A percentile compares a stretch with the other conserved stretches of the same genome.
phyloP scores from a whole-genome alignment of 2,113 vertebrate species.

The Pseudopodoces humilis region DNA sequence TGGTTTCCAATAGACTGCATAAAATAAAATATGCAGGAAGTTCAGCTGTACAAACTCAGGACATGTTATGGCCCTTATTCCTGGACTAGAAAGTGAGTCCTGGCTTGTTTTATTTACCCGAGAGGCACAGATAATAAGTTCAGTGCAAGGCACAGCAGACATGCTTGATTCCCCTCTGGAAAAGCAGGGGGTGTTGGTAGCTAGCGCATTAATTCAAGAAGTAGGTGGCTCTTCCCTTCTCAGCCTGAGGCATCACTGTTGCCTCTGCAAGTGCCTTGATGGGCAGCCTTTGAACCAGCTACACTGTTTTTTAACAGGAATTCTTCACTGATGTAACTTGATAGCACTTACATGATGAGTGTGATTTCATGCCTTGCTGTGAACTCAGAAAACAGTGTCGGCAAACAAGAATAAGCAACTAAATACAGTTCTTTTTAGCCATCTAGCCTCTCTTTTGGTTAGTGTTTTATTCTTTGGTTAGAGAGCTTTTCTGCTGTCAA shows the following conservation, averaged over 20 bases:
- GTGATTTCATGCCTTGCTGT: not conserved
- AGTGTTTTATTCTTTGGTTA: not conserved
- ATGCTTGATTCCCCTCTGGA: fast-evolving
- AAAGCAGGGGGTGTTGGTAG: not conserved
- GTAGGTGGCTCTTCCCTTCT: not conserved
- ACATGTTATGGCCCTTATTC: not conserved
- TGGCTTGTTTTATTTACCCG: not conserved
- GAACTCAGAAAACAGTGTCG: not conserved
- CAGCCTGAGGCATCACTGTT: not conserved
- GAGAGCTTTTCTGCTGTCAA: not conserved
- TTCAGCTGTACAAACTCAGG: not conserved
- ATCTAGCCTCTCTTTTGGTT: not conserved
- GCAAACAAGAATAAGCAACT: not conserved
- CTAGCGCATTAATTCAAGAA: not conserved
- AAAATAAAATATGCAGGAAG: not conserved
- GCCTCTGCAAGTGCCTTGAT: not conserved
- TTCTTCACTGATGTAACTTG: not conserved
- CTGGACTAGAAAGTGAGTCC: not conserved
- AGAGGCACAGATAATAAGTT: not conserved
- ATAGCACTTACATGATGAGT: not conserved
- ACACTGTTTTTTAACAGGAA: not conserved
- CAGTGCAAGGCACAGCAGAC: not conserved
- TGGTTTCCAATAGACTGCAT: not conserved
- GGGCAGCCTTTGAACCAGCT: not conserved
- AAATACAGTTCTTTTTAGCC: not conserved